phyloP scores from a whole-genome alignment of 2,113 vertebrate species.

The Tauraco erythrolophus region DNA sequence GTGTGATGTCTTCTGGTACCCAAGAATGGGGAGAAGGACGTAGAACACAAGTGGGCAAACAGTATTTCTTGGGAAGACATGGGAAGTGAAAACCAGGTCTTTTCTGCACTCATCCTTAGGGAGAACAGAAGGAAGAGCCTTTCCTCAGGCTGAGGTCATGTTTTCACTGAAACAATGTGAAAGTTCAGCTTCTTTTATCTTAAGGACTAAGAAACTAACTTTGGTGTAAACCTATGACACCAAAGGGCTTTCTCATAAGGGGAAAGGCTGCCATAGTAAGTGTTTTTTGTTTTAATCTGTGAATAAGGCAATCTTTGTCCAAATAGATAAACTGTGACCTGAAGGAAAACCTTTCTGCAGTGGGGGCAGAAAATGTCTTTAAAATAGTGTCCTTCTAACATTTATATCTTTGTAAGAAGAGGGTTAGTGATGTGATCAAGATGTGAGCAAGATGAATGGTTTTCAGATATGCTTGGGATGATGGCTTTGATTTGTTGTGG shows the following conservation, averaged over 20 bases:
- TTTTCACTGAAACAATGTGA: neutral
- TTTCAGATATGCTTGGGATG: neutral
- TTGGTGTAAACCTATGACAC: neutral
- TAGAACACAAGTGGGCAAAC: neutral
- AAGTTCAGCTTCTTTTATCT: neutral
- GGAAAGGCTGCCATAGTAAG: neutral
- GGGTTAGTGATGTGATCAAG: neutral
- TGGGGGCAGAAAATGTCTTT: neutral
- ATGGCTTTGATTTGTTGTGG: neutral
- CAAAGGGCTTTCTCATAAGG: neutral
- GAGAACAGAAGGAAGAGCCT: neutral
- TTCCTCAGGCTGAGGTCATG: neutral
- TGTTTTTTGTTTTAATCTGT: neutral
- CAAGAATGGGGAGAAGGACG: accelerated
- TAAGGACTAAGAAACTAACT: neutral
- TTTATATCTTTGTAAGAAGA: neutral
- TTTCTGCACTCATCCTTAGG: neutral
- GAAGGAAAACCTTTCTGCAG: neutral
- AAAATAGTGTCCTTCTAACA: neutral
- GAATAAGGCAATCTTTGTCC: neutral
- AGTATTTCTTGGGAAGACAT: neutral
- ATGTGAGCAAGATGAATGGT: neutral
- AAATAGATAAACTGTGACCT: neutral
- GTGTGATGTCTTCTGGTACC: neutral
- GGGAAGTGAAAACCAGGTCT: neutral